phyloP scores from a whole-genome alignment of 2,888 invertebrate genomes.

The Drosophila flavopinicola region DNA sequence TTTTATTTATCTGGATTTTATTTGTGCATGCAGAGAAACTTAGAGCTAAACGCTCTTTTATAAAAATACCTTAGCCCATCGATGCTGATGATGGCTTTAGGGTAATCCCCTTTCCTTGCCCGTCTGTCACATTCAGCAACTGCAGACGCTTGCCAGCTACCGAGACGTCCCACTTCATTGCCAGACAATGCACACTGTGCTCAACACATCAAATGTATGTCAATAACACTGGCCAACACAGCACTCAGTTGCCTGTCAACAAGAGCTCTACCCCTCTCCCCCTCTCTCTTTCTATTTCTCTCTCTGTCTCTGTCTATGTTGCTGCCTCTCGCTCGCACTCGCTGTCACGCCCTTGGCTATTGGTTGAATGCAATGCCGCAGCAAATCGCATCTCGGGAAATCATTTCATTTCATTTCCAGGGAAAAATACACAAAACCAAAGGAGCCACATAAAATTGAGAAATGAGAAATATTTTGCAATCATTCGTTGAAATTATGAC shows the following conservation, averaged over 20 bases:
- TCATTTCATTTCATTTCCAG: constrained; percentile 62
- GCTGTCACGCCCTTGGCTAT: constrained; percentile 38
- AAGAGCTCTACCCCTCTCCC: background rate
- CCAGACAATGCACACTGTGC: constrained; percentile 55
- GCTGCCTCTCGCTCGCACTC: background rate
- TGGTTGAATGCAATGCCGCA: constrained; percentile 44
- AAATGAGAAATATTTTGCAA: constrained; percentile 73
- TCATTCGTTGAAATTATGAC: constrained; percentile 76
- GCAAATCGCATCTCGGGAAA: constrained; percentile 63
- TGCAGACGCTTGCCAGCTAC: constrained; percentile 18
- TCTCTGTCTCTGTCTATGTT: background rate
- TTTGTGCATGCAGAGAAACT: background rate
- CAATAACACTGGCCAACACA: constrained; percentile 66
- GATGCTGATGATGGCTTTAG: constrained; percentile 31
- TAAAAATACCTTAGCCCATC: constrained; percentile 4
- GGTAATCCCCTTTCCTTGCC: constrained; percentile 20
- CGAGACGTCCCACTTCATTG: constrained; percentile 38
- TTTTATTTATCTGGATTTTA: background rate
- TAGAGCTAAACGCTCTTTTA: background rate
- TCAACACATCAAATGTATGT: constrained; percentile 66
- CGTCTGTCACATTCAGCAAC: constrained; percentile 38
- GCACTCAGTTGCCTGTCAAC: constrained; percentile 38
- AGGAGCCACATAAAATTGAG: constrained; percentile 43
- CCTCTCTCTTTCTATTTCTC: background rate
- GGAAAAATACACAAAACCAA: constrained; percentile 30